Evolutionary conservation across 2,113 vertebrate species (phyloP), one percentile per base, ranked within the genome.

Genomic region (Fulmarus glacialis): DNA sequence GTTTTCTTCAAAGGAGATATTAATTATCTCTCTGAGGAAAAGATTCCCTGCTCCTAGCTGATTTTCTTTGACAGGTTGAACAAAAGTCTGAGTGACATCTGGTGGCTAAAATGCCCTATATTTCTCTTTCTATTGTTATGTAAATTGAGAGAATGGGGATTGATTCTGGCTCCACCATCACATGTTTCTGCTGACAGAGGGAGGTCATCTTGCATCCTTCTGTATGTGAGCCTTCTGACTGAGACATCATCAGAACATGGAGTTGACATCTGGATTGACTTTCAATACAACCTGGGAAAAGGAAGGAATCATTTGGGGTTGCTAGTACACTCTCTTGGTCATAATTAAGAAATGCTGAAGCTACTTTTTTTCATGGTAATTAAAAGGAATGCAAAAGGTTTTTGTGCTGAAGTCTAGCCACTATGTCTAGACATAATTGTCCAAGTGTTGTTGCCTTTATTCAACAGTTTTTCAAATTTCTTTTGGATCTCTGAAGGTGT

Each of bases 41-140:
- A 53, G 55, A 60, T 68, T 84, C 77, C 29, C 8, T 79, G 36
- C 55, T 90, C 26, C 68, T 87, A 47, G 64, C 36, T 89, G 80
- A 43, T 86, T 83, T 87, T 74, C 52, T 92, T 59, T 87, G 73
- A 45, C 52, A 82, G 24, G 24, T 34, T 82, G 70, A 89, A 45
- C 60, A 87, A 43, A 96, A 91, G 60, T 79, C 48, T 79, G 86
- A 82, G 60, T 89, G 89, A 81, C 42, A 90, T 83, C 29, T 92
- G 58, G n/a, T 97, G 86, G 30, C 27, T 86, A 86, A 73, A 82
- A 82, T 68, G 67, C 15, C 45, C 56, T 59, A 16, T 60, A 60
- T 63, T 87, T 86, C 30, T 93, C 52, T 86, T 91, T 80, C 40
- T 73, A 1, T 75, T 89, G 36, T 87, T 93, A 82, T 5, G 7